phyloP scores from a whole-genome alignment of 2,113 vertebrate species.

The Mormoops blainvillei region DNA sequence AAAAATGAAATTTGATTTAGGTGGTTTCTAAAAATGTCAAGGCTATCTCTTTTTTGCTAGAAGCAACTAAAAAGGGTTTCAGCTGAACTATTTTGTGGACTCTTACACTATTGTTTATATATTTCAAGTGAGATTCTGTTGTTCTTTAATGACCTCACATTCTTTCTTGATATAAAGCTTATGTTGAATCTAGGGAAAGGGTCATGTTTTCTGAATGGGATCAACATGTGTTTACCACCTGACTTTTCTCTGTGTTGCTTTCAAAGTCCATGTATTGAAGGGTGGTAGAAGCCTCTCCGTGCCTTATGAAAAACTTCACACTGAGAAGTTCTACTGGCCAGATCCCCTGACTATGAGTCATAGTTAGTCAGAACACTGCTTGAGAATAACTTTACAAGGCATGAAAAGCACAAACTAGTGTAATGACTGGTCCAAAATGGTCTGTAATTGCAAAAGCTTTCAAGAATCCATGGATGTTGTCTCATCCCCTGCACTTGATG shows the following conservation, averaged over 20 bases:
- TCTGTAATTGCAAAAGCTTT: neutral
- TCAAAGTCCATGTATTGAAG: neutral
- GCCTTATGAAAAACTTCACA: neutral
- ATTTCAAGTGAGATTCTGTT: constrained; percentile 24
- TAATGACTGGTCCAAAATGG: neutral
- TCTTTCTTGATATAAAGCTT: neutral
- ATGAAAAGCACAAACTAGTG: constrained; percentile 23
- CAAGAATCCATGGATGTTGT: neutral
- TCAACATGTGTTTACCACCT: neutral
- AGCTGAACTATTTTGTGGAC: neutral
- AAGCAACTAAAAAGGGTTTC: neutral
- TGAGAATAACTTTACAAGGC: constrained; percentile 42
- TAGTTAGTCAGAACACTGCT: neutral
- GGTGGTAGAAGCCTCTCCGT: neutral
- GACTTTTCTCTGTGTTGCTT: neutral
- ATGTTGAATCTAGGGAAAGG: neutral
- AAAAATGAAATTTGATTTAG: constrained; percentile 1
- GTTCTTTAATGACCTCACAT: neutral
- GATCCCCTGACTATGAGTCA: constrained; percentile 40
- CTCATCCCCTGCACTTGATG: neutral
- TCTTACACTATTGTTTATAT: neutral
- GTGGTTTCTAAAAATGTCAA: neutral
- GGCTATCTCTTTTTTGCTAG: neutral
- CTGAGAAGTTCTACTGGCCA: neutral
- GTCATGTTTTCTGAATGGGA: neutral